Base-by-base conservation (phyloP, 2,888 invertebrate genomes). In the Omphaloscelis lunosa region DNA sequence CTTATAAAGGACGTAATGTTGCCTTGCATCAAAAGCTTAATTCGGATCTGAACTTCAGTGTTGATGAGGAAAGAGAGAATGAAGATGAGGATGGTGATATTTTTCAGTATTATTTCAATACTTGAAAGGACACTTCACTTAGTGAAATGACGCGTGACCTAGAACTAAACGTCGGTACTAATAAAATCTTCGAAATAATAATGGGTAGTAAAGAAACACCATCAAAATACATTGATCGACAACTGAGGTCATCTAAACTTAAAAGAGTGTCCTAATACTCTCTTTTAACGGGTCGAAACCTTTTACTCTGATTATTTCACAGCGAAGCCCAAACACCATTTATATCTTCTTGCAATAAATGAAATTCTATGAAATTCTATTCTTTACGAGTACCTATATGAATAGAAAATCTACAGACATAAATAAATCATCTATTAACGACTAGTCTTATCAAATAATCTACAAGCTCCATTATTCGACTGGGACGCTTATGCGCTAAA, bases 231-330 rank as follows among this genome's bases (percentile, higher is more conserved):
- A 77, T 17, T 62, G n/a, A 27, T 23, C 39, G 29, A 53, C n/a
- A 39, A 27, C 41, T 1, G 23, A n/a, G 20, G 17, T n/a, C 17
- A 34, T 68, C 41, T 79, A 34, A 51, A 63, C 48, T 58, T 17
- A 63, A 34, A 34, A 34, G 34, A 4, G 2, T 34, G 34, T 34
- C 4, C 34, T 34, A 34, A 34, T 5, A 59, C 45, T 20, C 29
- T 69, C 6, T 39, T 27, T 9, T 17, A 67, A 72, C n/a, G 41
- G 29, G 4, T 12, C 39, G 17, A 9, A 68, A 65, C n/a, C 27
- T 65, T 69, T 65, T 74, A 45, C 45, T 69, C 8, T 65, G 29
- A 74, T 75, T 70, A 66, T 59, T 53, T 72, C 15, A 56, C n/a
- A 53, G 27, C 27, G 15, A 66, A 20, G n/a, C 23, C 8, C 9